Evolutionary conservation across 2,113 vertebrate species (phyloP), one percentile per base, ranked within the genome.

Genomic region (Scomber colias): DNA sequence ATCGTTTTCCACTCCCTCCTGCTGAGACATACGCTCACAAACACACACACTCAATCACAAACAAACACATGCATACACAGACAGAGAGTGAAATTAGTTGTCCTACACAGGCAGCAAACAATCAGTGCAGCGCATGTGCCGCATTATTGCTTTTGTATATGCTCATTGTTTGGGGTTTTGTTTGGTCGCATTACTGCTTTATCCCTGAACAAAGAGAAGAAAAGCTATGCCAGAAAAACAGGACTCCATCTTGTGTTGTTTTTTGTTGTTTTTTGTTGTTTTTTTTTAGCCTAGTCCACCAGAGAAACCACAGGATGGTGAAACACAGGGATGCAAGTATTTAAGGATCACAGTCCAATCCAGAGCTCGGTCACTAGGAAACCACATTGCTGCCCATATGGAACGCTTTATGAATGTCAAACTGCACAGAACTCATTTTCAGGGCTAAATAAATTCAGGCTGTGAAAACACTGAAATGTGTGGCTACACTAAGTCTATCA

Each of bases 151-250:
- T 71, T 90, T 90, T 89, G 81, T 90, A 80, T 75, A 65, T 76
- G 74, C 64, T 82, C 82, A 90, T 91, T 92, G 89, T 94, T 90
- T 82, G 72, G 73, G 69, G 64, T 78, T 91, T 91, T 85, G 84
- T 93, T 90, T 91, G 64, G 81, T 91, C 57, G 16, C 71, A 70
- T 90, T 89, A 84, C 54, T 63, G 66, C 77, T 91, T 88, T 56
- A 89, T 92, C 89, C 87, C 81, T 24, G 49, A 93, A 94, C 92
- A 94, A 94, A 93, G 92, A 80, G 71, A 84, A 74, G 62, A 54
- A 76, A 87, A 72, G 35, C 81, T 72, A 67, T 87, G 84, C 81
- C 77, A 80, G 45, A 65, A 89, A 80, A 88, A 79, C 75, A 84
- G 74, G 49, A 77, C 68, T 73, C 46, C 76, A 71, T 86, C 66